Percentiles rank a stretch among this genome's conserved stretches.
Evolutionary conservation across 2,888 invertebrate genomes (phyloP).

Genomic region (Tetragonula carbonaria): DNA sequence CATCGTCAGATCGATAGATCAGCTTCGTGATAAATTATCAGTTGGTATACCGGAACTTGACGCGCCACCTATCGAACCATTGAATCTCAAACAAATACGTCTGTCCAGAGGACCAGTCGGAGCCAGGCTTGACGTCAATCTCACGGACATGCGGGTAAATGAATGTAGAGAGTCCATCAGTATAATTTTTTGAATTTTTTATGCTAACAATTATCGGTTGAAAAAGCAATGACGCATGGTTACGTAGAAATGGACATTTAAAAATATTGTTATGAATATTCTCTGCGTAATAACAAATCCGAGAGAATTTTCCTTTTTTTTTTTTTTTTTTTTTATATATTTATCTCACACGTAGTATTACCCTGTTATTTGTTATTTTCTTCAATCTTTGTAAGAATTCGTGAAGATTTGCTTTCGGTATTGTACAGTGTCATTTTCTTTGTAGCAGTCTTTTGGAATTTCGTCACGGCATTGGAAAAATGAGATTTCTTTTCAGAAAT

Average conservation of each 20-base stretch:
- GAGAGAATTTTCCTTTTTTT: neutral
- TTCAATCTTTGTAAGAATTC: too few species aligned
- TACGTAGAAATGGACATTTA: neutral
- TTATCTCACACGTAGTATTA: too few species aligned
- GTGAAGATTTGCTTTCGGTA: too few species aligned
- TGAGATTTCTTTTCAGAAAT: too few species aligned
- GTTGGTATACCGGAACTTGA: constrained; percentile 88
- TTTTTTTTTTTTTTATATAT: neutral
- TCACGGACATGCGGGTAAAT: constrained; percentile 78
- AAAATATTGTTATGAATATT: too few species aligned
- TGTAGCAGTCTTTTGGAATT: too few species aligned
- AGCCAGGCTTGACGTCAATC: constrained; percentile 82
- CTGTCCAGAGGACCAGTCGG: constrained; percentile 87
- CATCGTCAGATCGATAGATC: constrained; percentile 87
- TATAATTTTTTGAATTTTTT: neutral
- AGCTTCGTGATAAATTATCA: constrained; percentile 86
- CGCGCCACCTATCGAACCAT: constrained; percentile 89
- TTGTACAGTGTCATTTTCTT: too few species aligned
- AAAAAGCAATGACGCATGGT: neutral
- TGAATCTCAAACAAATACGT: constrained; percentile 87
- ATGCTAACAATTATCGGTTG: neutral
- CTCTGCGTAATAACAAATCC: too few species aligned
- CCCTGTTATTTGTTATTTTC: too few species aligned
- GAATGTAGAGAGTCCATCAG: neutral
- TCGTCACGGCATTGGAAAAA: too few species aligned